phyloP scores from a whole-genome alignment of 2,113 vertebrate genomes.

The Tachuris rubrigastra region DNA sequence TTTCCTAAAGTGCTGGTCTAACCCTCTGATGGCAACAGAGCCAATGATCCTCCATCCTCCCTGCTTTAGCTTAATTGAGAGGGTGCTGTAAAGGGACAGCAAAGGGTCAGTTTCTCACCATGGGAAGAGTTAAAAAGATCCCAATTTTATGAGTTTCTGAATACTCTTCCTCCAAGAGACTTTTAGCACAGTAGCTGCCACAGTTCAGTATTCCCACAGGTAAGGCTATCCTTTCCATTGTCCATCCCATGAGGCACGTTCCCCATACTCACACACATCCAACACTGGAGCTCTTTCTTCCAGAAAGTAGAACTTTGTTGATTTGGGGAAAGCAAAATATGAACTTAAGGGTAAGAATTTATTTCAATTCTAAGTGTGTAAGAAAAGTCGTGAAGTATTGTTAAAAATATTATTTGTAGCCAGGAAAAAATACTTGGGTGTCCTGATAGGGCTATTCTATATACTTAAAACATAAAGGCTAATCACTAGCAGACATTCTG shows the following conservation, averaged over 20 bases:
- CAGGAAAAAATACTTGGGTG: not conserved
- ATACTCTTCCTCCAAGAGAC: not conserved
- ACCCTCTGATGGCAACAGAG: not conserved
- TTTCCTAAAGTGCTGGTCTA: not conserved
- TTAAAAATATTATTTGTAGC: not conserved
- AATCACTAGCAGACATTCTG: not conserved
- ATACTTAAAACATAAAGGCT: not conserved
- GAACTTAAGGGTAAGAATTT: not conserved
- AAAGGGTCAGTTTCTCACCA: not conserved
- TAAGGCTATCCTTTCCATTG: not conserved
- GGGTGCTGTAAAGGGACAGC: not conserved
- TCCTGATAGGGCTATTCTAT: not conserved
- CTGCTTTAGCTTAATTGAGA: not conserved
- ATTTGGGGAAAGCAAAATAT: not conserved
- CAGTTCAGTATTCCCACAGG: not conserved
- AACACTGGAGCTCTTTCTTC: not conserved
- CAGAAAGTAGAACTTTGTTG: not conserved
- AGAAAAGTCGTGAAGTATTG: not conserved
- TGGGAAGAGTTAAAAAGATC: not conserved
- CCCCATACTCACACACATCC: not conserved
- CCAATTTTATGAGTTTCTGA: not conserved
- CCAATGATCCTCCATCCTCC: not conserved
- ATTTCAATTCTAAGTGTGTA: not conserved
- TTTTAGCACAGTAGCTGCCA: not conserved
- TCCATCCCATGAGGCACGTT: not conserved